Base-by-base conservation (phyloP, 2,888 invertebrate species). In the Furcula furcula region DNA sequence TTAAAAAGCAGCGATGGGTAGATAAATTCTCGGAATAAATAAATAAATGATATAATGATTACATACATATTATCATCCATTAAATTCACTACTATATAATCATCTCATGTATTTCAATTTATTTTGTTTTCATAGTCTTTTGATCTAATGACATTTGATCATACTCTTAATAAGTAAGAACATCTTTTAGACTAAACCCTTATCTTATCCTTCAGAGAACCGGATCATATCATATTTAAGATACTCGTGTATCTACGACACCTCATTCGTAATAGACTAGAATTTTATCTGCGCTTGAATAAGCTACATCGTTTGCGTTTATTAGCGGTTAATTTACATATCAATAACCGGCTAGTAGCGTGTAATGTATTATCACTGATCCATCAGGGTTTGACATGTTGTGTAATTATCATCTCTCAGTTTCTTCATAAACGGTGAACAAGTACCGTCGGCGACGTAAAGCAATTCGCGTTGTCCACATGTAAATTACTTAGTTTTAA, bases 321-420 rank as follows among this genome's bases (percentile, higher is more conserved):
- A 54, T 52, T 56, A 57, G 37, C 42, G 51, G 35, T 44, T 45
- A 34, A 50, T 49, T 52, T 55, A 47, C 56, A 55, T 56, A 55
- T 68, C 56, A 61, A 62, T 58, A 63, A 72, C 74, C 65, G 63
- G 70, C 71, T 62, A 42, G 41, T 39, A 49, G 48, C 47, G 52
- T 43, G 56, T 67, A 65, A 65, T 67, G 65, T 65, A 69, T 66
- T 76, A 77, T 79, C 77, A 69, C 70, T 70, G 68, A 78, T 80
- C 78, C 72, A 79, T 79, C 79, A 72, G 52, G 59, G 49, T 71
- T 65, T 78, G 79, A 78, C 76, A 67, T 65, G 72, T 76, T 68
- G 66, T 76, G 61, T 77, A 76, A 80, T 82, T 79, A 79, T 72
- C 62, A 67, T 65, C 68, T 67, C 58, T 59, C 53, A 63, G 65